Base-by-base conservation (phyloP, 2,113 vertebrate genomes). In the Gambusia holbrooki region DNA sequence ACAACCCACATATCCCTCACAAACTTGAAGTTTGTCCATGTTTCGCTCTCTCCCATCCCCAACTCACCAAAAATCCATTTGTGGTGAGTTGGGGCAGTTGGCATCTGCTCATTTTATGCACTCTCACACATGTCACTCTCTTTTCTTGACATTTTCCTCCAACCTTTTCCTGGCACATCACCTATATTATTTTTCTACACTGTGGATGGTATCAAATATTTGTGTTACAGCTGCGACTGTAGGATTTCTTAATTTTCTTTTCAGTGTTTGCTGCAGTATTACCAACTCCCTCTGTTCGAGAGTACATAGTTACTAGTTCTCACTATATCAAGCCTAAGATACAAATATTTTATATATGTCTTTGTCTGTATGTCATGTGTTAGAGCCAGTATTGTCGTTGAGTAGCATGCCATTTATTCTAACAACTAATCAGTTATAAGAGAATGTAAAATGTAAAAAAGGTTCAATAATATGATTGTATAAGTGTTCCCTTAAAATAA, bases 1-100 rank as follows among this genome's bases (percentile, higher is more conserved):
- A 83, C 81, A 89, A 81, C 80, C 87, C 84, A 85, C 89, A 85
- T 82, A 71, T 85, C 82, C 88, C 54, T 89, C 82, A 73, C 80
- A 84, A 71, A 76, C 74, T 85, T 80, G 66, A 83, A 75, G 73
- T 83, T 80, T 90, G 62, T 76, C 76, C 70, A 68, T 82, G 82
- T 83, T 77, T 76, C 74, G 69, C 72, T 73, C 70, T 74, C 66
- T 69, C 74, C 73, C 81, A 72, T 51, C n/a, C 62, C 82, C 77
- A 54, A 77, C 80, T 45, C 76, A 80, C 35, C 40, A 74, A 69
- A 81, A 9, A 8, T 14, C 33, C 76, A 58, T 80, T 86, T 80
- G 27, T 27, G 27, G 27, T 27, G 27, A 27, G 27, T 27, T 27
- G 27, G 27, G 27, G 27, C 80, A 83, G 58, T 80, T 81, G 73